phyloP scores from a whole-genome alignment of 2,888 invertebrate species.

The Macaria notata region DNA sequence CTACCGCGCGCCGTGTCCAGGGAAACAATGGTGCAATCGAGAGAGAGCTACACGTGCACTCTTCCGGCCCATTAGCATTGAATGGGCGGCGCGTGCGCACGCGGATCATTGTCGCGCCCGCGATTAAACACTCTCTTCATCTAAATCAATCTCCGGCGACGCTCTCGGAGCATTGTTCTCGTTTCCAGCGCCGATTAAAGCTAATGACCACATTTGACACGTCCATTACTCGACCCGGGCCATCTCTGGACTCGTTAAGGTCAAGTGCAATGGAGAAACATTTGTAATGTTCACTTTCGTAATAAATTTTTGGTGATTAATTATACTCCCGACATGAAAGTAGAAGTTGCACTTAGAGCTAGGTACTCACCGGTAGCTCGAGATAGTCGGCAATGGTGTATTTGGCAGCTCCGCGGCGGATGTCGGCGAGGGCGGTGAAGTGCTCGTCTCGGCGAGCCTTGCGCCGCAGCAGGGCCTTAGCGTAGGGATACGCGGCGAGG shows the following conservation, averaged over 20 bases:
- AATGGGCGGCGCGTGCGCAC: conserved; percentile 69
- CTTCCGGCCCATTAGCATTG: conserved; percentile 80
- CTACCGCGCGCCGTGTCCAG: conserved; percentile 45
- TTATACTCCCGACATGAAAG: conserved; percentile 33
- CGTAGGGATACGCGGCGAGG: conserved; percentile 82
- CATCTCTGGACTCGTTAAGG: conserved; percentile 48
- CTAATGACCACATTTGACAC: conserved; percentile 70
- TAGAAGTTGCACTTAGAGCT: conserved; percentile 4
- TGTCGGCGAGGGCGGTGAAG: conserved; percentile 85
- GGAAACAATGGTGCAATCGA: conserved; percentile 65
- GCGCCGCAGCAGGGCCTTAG: conserved; percentile 83
- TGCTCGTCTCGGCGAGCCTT: conserved; percentile 85
- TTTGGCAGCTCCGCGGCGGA: conserved; percentile 85
- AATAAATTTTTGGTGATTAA: conserved; percentile 38
- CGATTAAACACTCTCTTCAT: conserved; percentile 60
- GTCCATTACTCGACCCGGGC: conserved; percentile 50
- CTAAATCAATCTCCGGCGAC: conserved; percentile 67
- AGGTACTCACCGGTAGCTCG: conserved; percentile 85
- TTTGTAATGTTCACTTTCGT: conserved; percentile 47
- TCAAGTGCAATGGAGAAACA: conserved; percentile 59
- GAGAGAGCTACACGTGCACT: conserved; percentile 70
- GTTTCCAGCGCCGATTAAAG: conserved; percentile 61
- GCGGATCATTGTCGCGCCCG: conserved; percentile 65
- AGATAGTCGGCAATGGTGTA: conserved; percentile 84
- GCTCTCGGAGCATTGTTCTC: conserved; percentile 65